These are phyloP conservation scores for Holothuria glaberrima DNA, from an alignment of 35 echinoderm and acorn worm species.

Conservation along the genomic window DNA sequence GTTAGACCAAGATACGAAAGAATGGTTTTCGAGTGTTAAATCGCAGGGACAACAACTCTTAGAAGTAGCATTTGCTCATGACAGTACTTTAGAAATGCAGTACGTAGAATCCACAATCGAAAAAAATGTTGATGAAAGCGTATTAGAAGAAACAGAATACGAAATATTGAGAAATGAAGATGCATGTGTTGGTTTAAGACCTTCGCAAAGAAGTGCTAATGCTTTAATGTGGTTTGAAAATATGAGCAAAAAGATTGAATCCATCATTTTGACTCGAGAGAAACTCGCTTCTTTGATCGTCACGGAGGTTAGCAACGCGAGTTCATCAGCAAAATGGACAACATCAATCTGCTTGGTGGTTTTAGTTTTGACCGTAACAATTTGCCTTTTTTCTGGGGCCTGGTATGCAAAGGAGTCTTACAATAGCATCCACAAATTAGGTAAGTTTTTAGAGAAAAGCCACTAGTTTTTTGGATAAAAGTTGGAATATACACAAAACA, in stretches of 20 bases:
- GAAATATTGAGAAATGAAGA: slow-evolving; percentile 8
- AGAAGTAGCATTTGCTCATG: not conserved
- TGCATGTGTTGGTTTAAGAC: not conserved
- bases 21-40: slow-evolving; percentile 26
- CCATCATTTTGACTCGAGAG: not conserved
- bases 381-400: slow-evolving; percentile 17
- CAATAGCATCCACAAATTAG: slow-evolving; percentile 12
- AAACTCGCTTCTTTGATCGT: not conserved
- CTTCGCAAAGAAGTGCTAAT: not conserved
- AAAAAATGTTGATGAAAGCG: not conserved
- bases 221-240: slow-evolving; percentile 8
- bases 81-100: not conserved
- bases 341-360: slow-evolving; percentile 1
- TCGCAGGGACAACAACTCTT: slow-evolving; percentile 29
- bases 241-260: slow-evolving; percentile 32
- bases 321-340: not conserved
- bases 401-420: slow-evolving; percentile 39
- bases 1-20: not conserved
- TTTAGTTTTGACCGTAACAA: not conserved
- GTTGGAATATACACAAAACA: too few relatives aligned
- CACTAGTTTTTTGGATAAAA: too few relatives aligned
- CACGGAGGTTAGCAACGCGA: not conserved
- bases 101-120: not conserved
- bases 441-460: not conserved
- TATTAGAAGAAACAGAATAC: not conserved